phyloP scores from a whole-genome alignment of 2,797 vertebrate species.

The Ceryle rudis region DNA sequence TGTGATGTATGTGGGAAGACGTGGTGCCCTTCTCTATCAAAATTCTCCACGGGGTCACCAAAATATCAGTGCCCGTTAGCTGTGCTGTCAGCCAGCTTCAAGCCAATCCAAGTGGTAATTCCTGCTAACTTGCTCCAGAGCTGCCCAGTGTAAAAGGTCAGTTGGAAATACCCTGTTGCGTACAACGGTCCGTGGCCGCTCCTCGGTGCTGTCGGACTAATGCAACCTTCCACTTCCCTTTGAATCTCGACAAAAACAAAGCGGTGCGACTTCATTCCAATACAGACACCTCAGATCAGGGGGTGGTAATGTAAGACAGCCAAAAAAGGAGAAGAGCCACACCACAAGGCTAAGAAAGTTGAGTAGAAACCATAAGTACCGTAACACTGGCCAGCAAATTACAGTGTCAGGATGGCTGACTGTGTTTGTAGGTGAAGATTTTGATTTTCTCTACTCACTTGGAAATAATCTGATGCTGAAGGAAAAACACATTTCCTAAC shows the following conservation, averaged over 20 bases:
- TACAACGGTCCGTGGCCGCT: neutral
- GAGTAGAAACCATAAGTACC: neutral
- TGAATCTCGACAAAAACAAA: neutral
- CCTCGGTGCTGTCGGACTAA: neutral
- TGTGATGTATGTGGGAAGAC: neutral
- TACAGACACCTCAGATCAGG: neutral
- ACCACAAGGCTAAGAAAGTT: neutral
- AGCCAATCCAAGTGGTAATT: neutral
- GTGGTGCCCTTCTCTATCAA: neutral
- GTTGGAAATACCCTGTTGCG: neutral
- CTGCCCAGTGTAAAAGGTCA: neutral
- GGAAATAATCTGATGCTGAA: neutral
- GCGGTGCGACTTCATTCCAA: accelerated
- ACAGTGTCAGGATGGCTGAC: neutral
- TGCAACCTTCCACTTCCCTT: neutral
- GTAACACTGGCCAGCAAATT: accelerated
- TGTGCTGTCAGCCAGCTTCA: neutral
- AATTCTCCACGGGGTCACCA: neutral
- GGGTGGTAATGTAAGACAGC: neutral
- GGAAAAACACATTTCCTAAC: conserved; percentile 45
- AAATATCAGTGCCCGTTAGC: neutral
- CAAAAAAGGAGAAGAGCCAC: neutral
- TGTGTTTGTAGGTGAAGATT: neutral
- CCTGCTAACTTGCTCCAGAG: neutral
- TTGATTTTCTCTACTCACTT: neutral